Evolutionary conservation across 2,797 vertebrate species (phyloP).

Genomic region (Brachyalestes nurse): DNA sequence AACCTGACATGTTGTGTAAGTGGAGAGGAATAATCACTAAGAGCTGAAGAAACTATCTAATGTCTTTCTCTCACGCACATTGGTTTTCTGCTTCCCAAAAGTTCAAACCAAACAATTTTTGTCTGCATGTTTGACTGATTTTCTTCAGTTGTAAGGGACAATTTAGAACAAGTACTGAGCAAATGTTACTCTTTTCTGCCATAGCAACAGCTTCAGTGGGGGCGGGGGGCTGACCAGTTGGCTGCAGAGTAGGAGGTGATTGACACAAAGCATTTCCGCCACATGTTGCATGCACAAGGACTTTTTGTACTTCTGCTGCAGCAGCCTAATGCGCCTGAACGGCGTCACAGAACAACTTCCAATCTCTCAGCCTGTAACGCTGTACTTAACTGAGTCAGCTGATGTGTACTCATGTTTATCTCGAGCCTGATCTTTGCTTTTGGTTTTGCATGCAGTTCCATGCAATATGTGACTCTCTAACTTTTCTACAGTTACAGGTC

Average conservation of each 20-base stretch:
- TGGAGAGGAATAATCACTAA: slow-evolving; percentile 3
- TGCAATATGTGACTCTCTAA: too few species aligned
- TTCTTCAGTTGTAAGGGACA: not conserved
- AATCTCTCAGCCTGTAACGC: not conserved
- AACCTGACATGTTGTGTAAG: not conserved
- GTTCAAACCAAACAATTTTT: not conserved
- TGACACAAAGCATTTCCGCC: slow-evolving; percentile 46
- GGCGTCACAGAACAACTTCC: not conserved
- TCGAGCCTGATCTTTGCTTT: not conserved
- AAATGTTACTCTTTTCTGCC: slow-evolving; percentile 26
- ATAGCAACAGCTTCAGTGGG: slow-evolving; percentile 25
- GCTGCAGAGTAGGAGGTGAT: slow-evolving; percentile 49
- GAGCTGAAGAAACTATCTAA: too few species aligned
- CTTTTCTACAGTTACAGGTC: not conserved
- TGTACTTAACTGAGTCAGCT: slow-evolving; percentile 6
- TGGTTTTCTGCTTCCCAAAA: slow-evolving; percentile 7
- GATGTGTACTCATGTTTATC: not conserved
- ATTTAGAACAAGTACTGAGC: not conserved
- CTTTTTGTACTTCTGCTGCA: slow-evolving; percentile 6
- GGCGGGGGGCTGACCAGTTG: slow-evolving; percentile 40
- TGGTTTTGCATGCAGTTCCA: not conserved
- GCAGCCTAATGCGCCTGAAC: not conserved
- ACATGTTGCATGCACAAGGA: slow-evolving; percentile 6
- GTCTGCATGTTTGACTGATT: not conserved
- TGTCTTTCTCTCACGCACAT: not conserved